phyloP scores from a whole-genome alignment of 2,113 vertebrate species.

The Anthoscopus minutus region DNA sequence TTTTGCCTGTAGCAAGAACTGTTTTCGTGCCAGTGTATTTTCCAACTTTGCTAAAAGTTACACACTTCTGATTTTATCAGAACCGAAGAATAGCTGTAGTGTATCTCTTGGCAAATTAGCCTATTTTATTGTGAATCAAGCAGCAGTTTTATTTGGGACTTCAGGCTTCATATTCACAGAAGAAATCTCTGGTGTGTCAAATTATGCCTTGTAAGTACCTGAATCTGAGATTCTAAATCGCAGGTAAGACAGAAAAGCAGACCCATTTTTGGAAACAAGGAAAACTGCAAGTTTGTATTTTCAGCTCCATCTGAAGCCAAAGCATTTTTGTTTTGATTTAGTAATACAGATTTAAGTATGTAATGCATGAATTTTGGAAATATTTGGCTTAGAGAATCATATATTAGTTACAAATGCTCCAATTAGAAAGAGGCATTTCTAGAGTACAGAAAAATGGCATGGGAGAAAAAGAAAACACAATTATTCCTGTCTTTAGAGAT shows the following conservation, averaged over 20 bases:
- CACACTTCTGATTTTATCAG: not conserved
- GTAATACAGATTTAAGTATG: not conserved
- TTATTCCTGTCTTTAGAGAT: not conserved
- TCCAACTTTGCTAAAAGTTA: conserved; percentile 32
- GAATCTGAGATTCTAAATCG: not conserved
- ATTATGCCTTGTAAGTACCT: not conserved
- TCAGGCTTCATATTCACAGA: not conserved
- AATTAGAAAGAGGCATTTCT: not conserved
- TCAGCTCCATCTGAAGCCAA: not conserved
- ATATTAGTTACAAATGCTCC: not conserved
- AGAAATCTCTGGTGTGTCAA: not conserved
- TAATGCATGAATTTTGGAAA: not conserved
- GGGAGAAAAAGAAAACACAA: not conserved
- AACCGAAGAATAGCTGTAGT: not conserved
- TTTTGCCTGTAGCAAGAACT: conserved; percentile 39
- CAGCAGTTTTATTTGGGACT: not conserved
- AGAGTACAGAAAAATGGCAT: not conserved
- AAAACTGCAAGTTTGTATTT: not conserved
- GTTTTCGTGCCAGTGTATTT: not conserved
- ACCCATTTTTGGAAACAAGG: not conserved
- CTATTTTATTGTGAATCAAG: not conserved
- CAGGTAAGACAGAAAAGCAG: not conserved
- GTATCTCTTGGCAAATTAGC: not conserved
- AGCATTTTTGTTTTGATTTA: not conserved
- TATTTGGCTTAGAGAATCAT: not conserved